Evolutionary conservation across 2,113 vertebrate species (phyloP).

Genomic region (Bubo blakistoni): DNA sequence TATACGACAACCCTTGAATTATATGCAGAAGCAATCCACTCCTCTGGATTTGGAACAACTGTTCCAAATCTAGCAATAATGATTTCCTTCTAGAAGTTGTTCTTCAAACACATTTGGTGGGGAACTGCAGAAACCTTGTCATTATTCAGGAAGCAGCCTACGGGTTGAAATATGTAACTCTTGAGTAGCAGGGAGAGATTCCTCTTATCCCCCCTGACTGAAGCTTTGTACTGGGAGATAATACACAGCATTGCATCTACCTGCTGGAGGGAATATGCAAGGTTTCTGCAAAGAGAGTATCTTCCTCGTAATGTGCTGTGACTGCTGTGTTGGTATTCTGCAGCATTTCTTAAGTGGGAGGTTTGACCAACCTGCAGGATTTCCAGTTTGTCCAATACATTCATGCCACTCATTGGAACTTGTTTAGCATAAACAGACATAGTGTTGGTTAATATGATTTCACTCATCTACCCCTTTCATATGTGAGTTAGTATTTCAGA

Average conservation of each 20-base stretch:
- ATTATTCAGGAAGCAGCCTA: neutral
- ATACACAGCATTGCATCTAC: accelerated
- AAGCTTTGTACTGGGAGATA: neutral
- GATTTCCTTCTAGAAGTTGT: neutral
- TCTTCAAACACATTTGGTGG: neutral
- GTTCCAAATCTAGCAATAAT: neutral
- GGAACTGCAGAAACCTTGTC: neutral
- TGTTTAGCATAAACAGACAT: neutral
- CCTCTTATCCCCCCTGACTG: neutral
- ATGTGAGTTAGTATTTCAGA: neutral
- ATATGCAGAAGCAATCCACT: neutral
- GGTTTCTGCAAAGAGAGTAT: neutral
- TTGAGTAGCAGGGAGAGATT: neutral
- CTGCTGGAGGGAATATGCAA: neutral
- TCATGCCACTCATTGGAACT: neutral
- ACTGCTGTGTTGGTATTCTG: neutral
- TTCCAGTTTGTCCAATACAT: neutral
- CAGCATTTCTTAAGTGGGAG: neutral
- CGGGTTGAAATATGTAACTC: neutral
- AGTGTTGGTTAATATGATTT: neutral
- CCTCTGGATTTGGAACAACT: neutral
- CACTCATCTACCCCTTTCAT: neutral
- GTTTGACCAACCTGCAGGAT: neutral
- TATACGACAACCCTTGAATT: neutral
- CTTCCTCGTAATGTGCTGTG: accelerated